Evolutionary conservation across 2,113 vertebrate species (phyloP).

Genomic region (Podarcis raffonei): DNA sequence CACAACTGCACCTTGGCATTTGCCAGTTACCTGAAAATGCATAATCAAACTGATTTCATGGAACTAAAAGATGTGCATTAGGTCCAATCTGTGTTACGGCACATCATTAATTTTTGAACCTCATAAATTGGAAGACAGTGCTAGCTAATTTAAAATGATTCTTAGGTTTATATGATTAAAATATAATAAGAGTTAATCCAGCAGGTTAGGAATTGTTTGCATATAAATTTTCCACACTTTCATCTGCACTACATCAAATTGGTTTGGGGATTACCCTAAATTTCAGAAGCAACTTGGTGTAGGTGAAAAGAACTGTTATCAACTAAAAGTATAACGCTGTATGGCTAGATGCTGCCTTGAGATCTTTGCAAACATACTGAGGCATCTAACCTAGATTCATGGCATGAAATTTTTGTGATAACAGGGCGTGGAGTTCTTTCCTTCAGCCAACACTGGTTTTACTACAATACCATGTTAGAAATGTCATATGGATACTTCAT

Average conservation of each 20-base stretch:
- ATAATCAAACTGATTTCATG: neutral
- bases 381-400: too few species aligned
- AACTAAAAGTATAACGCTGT: too few species aligned
- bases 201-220: neutral
- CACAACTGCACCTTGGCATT: neutral
- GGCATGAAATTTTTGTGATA: too few species aligned
- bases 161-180: neutral
- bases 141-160: neutral
- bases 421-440: too few species aligned
- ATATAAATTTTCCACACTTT: neutral
- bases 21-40: neutral
- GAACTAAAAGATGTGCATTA: neutral
- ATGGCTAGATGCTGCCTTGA: too few species aligned
- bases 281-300: too few species aligned
- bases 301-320: too few species aligned
- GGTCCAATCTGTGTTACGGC: neutral
- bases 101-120: neutral
- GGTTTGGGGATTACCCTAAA: neutral
- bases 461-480: neutral
- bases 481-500: neutral
- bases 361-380: too few species aligned
- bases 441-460: too few species aligned
- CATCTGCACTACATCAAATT: neutral
- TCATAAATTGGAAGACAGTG: neutral
- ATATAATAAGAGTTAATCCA: neutral